phyloP scores from a whole-genome alignment of 2,113 vertebrate species.

The Lophius piscatorius region DNA sequence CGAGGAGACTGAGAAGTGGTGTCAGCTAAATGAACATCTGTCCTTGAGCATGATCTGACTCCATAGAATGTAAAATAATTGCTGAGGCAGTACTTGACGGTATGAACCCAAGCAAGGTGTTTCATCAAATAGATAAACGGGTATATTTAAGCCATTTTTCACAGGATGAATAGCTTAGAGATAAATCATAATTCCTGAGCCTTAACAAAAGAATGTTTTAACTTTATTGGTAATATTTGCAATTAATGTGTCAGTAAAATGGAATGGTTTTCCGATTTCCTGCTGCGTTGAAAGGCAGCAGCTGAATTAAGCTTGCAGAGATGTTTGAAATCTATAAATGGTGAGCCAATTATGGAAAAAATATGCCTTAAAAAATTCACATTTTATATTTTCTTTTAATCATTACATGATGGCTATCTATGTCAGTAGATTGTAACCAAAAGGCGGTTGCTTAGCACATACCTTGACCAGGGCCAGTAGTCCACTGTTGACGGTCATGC shows the following conservation, averaged over 20 bases:
- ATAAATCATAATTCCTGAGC: constrained; percentile 37
- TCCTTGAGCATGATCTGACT: constrained; percentile 47
- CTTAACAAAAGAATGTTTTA: constrained; percentile 37
- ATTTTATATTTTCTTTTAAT: no score
- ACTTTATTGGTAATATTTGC: no score
- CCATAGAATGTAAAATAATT: constrained; percentile 54
- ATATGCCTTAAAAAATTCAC: no score
- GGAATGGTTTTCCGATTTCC: no score
- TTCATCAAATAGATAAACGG: constrained; percentile 46
- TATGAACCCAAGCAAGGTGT: constrained; percentile 49
- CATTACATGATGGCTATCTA: no score
- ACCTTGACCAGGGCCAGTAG: no score
- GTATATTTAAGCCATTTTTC: constrained; percentile 39
- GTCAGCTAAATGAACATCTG: constrained; percentile 65
- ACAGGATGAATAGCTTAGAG: constrained; percentile 31
- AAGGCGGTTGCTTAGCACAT: no score
- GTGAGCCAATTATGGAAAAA: constrained; percentile 15
- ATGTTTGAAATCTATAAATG: constrained; percentile 25
- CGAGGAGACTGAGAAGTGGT: constrained; percentile 25
- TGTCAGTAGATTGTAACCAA: no score
- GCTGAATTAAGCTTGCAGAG: constrained; percentile 20
- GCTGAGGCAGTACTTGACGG: constrained; percentile 36
- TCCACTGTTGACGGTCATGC: no score
- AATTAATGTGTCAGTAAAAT: no score
- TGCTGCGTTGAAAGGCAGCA: constrained; percentile 27